These are phyloP conservation scores for Nesometra sesokonis DNA, from an alignment of 35 echinoderm and acorn worm genomes.

Conservation along the genomic window DNA sequence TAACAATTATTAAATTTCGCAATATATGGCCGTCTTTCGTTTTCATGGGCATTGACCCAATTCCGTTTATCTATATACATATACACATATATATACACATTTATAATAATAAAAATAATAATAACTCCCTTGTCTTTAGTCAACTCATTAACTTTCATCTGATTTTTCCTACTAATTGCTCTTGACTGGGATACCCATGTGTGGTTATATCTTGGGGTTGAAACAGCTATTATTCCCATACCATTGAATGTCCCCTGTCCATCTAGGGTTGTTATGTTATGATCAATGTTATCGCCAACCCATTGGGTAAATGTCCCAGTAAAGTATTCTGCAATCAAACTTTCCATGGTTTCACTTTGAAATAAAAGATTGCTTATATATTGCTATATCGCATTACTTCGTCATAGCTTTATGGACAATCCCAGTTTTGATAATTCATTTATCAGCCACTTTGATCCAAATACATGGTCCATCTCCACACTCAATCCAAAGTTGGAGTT, in stretches of 20 bases:
- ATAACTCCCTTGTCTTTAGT: too few relatives aligned
- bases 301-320: conserved; percentile 15
- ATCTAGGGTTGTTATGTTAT: background rate
- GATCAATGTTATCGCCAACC: background rate
- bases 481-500: conserved; percentile 11
- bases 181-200: background rate
- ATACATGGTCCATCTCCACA: conserved; percentile 31
- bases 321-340: background rate
- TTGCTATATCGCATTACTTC: conserved; percentile 24
- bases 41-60: too few relatives aligned
- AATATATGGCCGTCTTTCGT: too few relatives aligned
- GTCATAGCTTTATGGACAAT: conserved; percentile 5
- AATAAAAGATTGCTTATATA: conserved; percentile 15
- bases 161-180: conserved; percentile 9
- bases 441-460: conserved; percentile 21
- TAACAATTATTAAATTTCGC: too few relatives aligned
- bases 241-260: conserved; percentile 8
- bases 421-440: conserved; percentile 9
- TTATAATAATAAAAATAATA: too few relatives aligned
- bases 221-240: background rate
- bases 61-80: too few relatives aligned
- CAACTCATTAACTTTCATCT: too few relatives aligned
- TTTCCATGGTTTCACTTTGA: background rate
- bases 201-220: background rate
- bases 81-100: too few relatives aligned